Percentiles rank a stretch among this genome's conserved stretches.
phyloP scores from a whole-genome alignment of 2,888 invertebrate species.

The Tuberolachnus salignus region DNA sequence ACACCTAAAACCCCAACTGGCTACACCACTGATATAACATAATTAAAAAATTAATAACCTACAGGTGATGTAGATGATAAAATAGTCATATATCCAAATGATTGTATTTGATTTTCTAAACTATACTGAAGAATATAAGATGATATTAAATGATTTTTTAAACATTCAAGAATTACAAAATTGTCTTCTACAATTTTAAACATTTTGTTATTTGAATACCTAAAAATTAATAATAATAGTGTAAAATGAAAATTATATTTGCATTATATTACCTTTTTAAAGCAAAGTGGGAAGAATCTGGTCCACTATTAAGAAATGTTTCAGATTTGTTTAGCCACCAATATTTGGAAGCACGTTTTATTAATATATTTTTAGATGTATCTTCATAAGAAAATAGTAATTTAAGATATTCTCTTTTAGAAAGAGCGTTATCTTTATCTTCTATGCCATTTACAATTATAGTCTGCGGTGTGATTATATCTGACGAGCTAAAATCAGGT shows the following conservation, averaged over 20 bases:
- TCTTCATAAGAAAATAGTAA: slow-evolving; percentile 39
- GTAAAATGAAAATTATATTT: neutral
- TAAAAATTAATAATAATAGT: neutral
- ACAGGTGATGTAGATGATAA: slow-evolving; percentile 44
- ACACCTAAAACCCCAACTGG: too few species aligned
- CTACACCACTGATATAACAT: too few species aligned
- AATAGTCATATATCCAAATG: slow-evolving; percentile 37
- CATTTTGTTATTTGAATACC: slow-evolving; percentile 15
- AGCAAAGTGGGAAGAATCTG: slow-evolving; percentile 7
- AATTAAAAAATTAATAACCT: neutral
- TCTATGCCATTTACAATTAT: neutral
- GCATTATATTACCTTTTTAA: slow-evolving; percentile 38
- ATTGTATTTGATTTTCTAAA: slow-evolving; percentile 22
- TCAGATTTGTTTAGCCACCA: slow-evolving; percentile 39
- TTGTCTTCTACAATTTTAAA: slow-evolving; percentile 42
- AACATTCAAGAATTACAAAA: slow-evolving; percentile 27
- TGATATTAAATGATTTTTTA: slow-evolving; percentile 22
- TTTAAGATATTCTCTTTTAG: slow-evolving; percentile 41
- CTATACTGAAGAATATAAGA: slow-evolving; percentile 40
- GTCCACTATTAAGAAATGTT: neutral
- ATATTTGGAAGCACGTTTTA: slow-evolving; percentile 16
- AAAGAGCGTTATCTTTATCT: neutral
- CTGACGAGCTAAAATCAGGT: neutral
- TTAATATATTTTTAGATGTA: slow-evolving; percentile 8
- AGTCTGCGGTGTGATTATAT: neutral